These are phyloP conservation scores for Pollenia labialis DNA, from an alignment of 2,888 invertebrate species.

Conservation along the genomic window DNA sequence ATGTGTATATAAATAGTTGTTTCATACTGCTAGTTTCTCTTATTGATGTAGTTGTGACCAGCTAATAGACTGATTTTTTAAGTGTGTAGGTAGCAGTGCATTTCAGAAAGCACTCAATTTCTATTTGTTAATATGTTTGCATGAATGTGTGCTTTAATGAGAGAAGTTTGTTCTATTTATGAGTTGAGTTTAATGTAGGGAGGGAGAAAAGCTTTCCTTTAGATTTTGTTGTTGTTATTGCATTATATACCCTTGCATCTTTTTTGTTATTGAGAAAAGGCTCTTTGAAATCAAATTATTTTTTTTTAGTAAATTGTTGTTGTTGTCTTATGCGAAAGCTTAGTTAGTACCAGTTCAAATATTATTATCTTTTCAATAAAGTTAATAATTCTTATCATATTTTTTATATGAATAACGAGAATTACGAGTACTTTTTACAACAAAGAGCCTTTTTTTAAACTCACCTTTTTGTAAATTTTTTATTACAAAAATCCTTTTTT, in stretches of 20 bases:
- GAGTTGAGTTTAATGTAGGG: not conserved
- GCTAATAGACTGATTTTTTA: not conserved
- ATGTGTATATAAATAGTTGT: conserved; percentile 24
- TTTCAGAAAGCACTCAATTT: conserved; percentile 33
- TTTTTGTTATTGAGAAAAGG: conserved; percentile 13
- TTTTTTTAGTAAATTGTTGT: conserved; percentile 20
- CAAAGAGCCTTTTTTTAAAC: conserved; percentile 23
- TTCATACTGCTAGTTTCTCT: not conserved
- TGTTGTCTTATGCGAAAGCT: conserved; percentile 46
- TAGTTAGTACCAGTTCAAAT: not conserved
- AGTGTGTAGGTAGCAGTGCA: conserved; percentile 8
- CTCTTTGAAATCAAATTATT: conserved; percentile 35
- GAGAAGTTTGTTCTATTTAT: not conserved
- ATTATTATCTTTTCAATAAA: conserved; percentile 46
- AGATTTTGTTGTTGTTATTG: not conserved
- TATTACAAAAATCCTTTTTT: not conserved
- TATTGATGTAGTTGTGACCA: not conserved
- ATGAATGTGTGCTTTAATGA: not conserved
- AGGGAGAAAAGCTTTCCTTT: conserved; percentile 38
- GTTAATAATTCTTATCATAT: conserved; percentile 24
- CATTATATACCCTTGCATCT: not conserved
- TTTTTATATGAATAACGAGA: too few species aligned
- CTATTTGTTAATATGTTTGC: conserved; percentile 1
- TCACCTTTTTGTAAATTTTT: conserved; percentile 23
- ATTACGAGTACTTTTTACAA: not conserved